These are phyloP conservation scores for Antigone vipio DNA, from an alignment of 2,113 vertebrate species.

Conservation along the genomic window DNA sequence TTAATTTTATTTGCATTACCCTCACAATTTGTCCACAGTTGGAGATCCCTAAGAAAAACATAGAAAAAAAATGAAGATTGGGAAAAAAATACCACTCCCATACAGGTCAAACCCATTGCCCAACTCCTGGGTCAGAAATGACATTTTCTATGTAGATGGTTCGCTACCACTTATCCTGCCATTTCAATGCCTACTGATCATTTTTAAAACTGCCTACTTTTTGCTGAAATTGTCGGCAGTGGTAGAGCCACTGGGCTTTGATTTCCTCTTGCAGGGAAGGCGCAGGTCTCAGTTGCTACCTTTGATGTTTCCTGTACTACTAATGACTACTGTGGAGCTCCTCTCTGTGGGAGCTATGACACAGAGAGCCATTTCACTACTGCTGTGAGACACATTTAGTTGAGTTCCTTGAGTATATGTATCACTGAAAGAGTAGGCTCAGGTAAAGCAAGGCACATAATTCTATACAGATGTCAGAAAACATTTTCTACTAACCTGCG, in stretches of 20 bases:
- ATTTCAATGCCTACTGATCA: background rate
- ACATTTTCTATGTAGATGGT: background rate
- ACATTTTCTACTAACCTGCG: background rate
- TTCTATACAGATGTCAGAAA: background rate
- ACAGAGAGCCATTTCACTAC: slow-evolving; percentile 41
- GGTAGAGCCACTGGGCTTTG: slow-evolving; percentile 35
- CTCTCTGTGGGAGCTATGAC: slow-evolving; percentile 48
- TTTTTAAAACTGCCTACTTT: slow-evolving; percentile 29
- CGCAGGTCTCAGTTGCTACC: slow-evolving; percentile 27
- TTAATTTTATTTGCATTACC: background rate
- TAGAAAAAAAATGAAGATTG: background rate
- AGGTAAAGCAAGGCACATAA: background rate
- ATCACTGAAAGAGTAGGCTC: background rate
- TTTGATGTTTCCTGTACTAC: slow-evolving; percentile 53
- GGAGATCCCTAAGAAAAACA: background rate
- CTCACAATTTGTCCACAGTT: background rate
- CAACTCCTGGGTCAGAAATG: background rate
- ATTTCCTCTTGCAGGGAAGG: slow-evolving; percentile 29
- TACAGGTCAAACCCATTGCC: background rate
- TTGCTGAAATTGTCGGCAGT: slow-evolving; percentile 27
- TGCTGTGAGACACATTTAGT: slow-evolving; percentile 29
- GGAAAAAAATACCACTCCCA: fast-evolving
- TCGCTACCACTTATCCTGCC: background rate
- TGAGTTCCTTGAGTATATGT: slow-evolving; percentile 6
- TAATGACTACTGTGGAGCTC: slow-evolving; percentile 39